Conservation (phyloP, 2,888 invertebrate species). For the Lapara coniferarum region DNA sequence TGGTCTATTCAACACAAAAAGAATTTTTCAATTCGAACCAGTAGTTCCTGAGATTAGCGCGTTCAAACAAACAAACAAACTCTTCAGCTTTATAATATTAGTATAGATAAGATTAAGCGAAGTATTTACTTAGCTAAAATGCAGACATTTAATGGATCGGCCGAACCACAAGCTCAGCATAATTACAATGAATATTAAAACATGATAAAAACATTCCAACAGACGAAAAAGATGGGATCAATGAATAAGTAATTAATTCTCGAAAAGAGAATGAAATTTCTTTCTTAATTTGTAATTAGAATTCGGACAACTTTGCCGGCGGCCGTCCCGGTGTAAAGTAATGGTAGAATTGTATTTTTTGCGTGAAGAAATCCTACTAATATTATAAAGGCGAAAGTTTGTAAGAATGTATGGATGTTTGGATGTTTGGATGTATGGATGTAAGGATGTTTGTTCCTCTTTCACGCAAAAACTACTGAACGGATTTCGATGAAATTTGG, state of each 20-base stretch:
- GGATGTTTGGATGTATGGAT: too few relatives aligned
- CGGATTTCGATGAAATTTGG: too few relatives aligned
- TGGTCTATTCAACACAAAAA: too few relatives aligned
- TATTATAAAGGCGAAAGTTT: too few relatives aligned
- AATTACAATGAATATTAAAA: slow-evolving; percentile 10
- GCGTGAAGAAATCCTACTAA: too few relatives aligned
- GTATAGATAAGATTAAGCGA: not conserved
- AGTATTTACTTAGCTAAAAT: not conserved
- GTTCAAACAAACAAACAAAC: too few relatives aligned
- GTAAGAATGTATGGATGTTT: too few relatives aligned
- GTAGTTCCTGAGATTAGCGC: too few relatives aligned
- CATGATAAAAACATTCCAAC: slow-evolving; percentile 4
- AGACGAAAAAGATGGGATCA: not conserved
- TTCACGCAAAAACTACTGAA: too few relatives aligned
- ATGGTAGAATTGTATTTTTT: not conserved
- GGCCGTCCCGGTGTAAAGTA: not conserved
- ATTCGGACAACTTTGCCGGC: not conserved
- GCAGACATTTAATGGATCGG: not conserved
- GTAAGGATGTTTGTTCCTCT: too few relatives aligned
- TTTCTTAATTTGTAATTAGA: slow-evolving; percentile 4
- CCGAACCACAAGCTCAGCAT: not conserved
- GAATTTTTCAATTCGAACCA: too few relatives aligned
- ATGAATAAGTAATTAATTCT: slow-evolving; percentile 10
- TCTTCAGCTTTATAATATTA: too few relatives aligned
- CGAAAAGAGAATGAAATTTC: slow-evolving; percentile 8